A percentile compares a stretch with the other conserved stretches of the same genome.
phyloP scores from a whole-genome alignment of 2,797 vertebrate genomes.

The Oreortyx pictus region DNA sequence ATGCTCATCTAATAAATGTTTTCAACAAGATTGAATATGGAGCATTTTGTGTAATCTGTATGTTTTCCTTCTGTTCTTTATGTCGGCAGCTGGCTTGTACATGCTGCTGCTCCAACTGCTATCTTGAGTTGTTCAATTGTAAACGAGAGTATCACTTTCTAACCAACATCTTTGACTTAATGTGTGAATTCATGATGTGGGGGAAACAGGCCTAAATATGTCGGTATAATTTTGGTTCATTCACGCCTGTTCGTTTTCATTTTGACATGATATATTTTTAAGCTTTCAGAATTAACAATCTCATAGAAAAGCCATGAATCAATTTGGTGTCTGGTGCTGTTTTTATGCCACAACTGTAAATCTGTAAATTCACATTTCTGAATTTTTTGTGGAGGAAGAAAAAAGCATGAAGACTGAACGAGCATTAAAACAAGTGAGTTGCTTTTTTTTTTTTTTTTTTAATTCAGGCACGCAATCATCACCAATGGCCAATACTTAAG shows the following conservation, averaged over 20 bases:
- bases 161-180: neutral
- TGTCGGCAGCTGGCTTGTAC: neutral
- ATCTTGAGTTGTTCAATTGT: neutral
- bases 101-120: neutral
- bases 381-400: neutral
- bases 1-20: neutral
- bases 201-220: neutral
- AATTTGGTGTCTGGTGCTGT: neutral
- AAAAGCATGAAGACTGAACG: neutral
- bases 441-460: neutral
- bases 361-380: neutral
- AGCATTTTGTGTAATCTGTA: neutral
- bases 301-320: conserved; percentile 23
- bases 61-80: neutral
- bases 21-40: neutral
- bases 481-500: neutral
- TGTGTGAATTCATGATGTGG: neutral
- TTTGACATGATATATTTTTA: neutral
- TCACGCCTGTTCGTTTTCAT: neutral
- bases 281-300: neutral
- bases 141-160: neutral
- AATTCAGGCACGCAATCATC: neutral
- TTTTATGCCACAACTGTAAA: neutral
- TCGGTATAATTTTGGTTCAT: conserved; percentile 5
- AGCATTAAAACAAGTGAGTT: neutral